Base-by-base conservation (phyloP, 2,888 invertebrate species). In the Thymelicus sylvestris region DNA sequence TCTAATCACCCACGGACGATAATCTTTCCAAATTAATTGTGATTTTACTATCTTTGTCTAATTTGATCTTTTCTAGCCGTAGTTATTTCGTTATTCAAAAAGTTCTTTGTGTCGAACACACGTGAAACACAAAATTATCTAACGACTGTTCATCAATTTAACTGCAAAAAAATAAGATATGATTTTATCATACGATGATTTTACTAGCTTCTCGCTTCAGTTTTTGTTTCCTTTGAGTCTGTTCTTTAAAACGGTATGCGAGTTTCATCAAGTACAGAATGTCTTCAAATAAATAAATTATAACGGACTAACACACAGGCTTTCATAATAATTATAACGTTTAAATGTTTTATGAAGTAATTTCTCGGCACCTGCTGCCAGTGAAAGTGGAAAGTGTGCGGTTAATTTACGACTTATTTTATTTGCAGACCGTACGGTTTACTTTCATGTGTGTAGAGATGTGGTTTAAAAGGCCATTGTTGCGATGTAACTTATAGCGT, bases 241-340 rank as follows among this genome's bases (percentile, higher is more conserved):
- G 0, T 19, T 8, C 7, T 52, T 19, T 19, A 52, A 52, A 52
- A 52, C 50, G n/a, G 15, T 12, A 15, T 7, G 15, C 12, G 50
- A n/a, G 50, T 50, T 50, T 1, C 8, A 50, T 15, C 50, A 1
- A 50, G 6, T 15, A 50, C 24, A 55, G 24, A 24, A 19, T 55
- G 55, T 31, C 10, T 52, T 19, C 0, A 19, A 31, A 55, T 24
- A 55, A 31, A 78, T 76, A 77, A 77, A 77, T 78, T 77, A 59
- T 39, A 59, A 39, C n/a, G 59, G 38, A 59, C 6, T 38, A 31
- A 59, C 38, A 59, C 38, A 39, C 38, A n/a, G 59, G 39, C 59
- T 39, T 39, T 59, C 59, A 59, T 59, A 59, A 55, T 55, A 55
- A 55, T 52, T 52, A 52, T 55, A 55, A 10, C 55, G 55, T 59